phyloP scores from a whole-genome alignment of 92 coral and sea anemone species.

The Desmophyllum pertusum region DNA sequence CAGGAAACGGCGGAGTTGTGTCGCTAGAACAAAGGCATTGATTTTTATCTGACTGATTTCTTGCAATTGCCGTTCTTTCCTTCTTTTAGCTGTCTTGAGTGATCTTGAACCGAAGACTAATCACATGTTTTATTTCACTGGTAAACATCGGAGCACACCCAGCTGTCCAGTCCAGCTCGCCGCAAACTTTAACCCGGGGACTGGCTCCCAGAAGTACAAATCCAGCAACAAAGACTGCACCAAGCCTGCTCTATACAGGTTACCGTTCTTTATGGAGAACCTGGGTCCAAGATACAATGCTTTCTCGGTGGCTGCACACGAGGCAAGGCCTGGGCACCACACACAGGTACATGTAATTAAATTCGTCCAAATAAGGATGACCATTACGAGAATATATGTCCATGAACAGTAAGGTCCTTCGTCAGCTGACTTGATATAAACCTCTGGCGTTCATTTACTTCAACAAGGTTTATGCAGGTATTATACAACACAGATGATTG shows the following conservation, averaged over 20 bases:
- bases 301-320: constrained; percentile 92
- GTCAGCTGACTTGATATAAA: no score
- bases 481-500: no score
- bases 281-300: constrained; percentile 92
- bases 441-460: no score
- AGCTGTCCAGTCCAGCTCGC: constrained; percentile 87
- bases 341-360: no score
- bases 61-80: background rate
- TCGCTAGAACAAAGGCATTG: no score
- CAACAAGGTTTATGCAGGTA: no score
- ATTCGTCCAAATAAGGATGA: no score
- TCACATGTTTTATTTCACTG: constrained; percentile 87
- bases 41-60: background rate
- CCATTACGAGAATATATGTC: no score
- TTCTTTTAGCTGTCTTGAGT: constrained; percentile 64
- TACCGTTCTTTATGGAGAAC: constrained; percentile 87
- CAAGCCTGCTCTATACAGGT: constrained; percentile 59
- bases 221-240: constrained; percentile 54
- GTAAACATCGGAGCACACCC: constrained; percentile 76
- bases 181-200: constrained; percentile 85
- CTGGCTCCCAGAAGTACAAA: constrained; percentile 82
- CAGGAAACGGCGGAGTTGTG: no score
- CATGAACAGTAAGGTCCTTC: no score
- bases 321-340: constrained; percentile 98
- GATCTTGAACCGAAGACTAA: constrained; percentile 69